These are phyloP conservation scores for Ochotona curzoniae DNA, from an alignment of 2,113 vertebrate species.

Conservation along the genomic window DNA sequence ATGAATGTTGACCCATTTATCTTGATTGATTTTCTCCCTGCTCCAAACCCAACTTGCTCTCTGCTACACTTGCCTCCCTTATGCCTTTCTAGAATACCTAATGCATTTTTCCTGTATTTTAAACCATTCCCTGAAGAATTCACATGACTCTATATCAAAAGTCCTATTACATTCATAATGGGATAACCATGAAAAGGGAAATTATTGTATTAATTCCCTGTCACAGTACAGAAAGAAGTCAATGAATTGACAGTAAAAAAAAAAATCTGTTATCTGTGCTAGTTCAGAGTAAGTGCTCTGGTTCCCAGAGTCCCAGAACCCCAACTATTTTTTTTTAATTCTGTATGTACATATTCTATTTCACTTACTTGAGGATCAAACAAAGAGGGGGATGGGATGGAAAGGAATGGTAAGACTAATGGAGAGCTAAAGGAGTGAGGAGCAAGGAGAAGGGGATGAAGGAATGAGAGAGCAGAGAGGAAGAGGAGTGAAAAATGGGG, in stretches of 20 bases:
- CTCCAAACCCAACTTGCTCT: conserved; percentile 58
- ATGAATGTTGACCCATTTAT: conserved; percentile 78
- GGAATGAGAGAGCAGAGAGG: no score
- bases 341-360: no score
- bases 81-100: conserved; percentile 42
- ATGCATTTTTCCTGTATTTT: conserved; percentile 45
- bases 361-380: no score
- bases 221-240: background rate
- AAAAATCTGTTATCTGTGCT: background rate
- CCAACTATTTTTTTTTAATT: no score
- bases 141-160: conserved; percentile 64
- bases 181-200: conserved; percentile 65
- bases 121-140: conserved; percentile 68
- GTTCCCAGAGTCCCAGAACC: no score
- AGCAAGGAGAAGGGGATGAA: no score
- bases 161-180: conserved; percentile 76
- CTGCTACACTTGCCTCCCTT: conserved; percentile 33
- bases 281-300: background rate
- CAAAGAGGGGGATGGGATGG: no score
- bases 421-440: no score
- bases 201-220: conserved; percentile 71
- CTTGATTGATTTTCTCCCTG: conserved; percentile 42
- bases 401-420: no score
- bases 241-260: background rate
- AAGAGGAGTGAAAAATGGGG: no score